These are phyloP conservation scores for Prolemur simus DNA, from an alignment of 2,113 vertebrate species.

Conservation along the genomic window DNA sequence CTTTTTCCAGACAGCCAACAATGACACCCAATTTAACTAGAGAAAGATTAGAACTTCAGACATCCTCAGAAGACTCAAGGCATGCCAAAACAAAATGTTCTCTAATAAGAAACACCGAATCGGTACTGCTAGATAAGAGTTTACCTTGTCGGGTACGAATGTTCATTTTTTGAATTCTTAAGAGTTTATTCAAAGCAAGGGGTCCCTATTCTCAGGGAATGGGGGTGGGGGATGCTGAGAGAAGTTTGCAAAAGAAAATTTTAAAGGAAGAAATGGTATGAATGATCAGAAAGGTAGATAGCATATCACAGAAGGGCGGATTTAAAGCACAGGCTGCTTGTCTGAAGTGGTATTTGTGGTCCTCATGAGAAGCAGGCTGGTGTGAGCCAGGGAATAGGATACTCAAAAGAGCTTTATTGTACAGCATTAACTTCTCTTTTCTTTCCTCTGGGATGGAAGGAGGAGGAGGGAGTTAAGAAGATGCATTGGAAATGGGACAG, in stretches of 20 bases:
- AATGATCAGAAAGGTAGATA: neutral
- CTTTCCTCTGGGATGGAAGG: neutral
- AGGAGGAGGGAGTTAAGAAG: neutral
- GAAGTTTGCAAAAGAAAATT: neutral
- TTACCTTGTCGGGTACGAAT: neutral
- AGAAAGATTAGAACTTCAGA: slow-evolving; percentile 59
- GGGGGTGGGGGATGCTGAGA: neutral
- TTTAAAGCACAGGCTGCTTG: neutral
- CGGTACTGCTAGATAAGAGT: neutral
- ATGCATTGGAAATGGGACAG: neutral
- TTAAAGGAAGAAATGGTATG: neutral
- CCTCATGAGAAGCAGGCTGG: neutral
- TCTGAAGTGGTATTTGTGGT: neutral
- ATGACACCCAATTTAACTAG: neutral
- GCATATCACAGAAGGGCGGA: neutral
- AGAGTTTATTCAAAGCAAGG: neutral
- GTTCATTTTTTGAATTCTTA: neutral
- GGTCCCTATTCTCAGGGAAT: neutral
- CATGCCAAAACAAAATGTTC: slow-evolving; percentile 29
- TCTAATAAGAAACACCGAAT: neutral
- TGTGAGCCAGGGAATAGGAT: neutral
- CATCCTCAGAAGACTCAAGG: neutral
- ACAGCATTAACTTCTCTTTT: neutral
- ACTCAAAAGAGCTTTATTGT: neutral
- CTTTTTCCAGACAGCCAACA: slow-evolving; percentile 36